These are phyloP conservation scores for Paratilapia polleni DNA, from an alignment of 2,113 vertebrate genomes.

Conservation along the genomic window DNA sequence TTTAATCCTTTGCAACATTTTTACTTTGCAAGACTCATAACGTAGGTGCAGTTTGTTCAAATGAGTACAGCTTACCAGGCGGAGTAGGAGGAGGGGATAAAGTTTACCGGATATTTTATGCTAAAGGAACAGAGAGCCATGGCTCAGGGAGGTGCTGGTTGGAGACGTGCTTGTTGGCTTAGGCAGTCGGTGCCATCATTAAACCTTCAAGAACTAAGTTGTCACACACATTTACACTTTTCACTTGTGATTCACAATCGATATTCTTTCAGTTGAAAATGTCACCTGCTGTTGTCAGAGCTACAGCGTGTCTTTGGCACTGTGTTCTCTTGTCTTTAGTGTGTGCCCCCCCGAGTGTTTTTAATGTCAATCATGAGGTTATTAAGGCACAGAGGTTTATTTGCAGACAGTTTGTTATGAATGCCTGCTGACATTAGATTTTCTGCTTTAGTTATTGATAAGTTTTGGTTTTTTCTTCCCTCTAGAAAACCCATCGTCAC, in stretches of 20 bases:
- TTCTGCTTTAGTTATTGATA: conserved; percentile 11
- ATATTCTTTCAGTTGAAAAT: neutral
- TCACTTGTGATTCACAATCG: neutral
- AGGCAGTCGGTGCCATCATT: conserved; percentile 27
- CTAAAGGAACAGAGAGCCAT: conserved; percentile 35
- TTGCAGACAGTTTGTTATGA: conserved; percentile 21
- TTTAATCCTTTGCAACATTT: conserved; percentile 62
- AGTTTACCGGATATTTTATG: conserved; percentile 45
- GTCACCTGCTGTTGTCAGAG: conserved; percentile 18
- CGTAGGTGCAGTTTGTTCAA: conserved; percentile 54
- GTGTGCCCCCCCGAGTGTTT: conserved; percentile 31
- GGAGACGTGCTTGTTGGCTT: conserved; percentile 4
- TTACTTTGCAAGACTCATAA: conserved; percentile 58
- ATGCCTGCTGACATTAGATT: conserved; percentile 6
- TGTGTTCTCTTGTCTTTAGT: conserved; percentile 32
- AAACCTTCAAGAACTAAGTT: conserved; percentile 23
- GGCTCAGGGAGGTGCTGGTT: conserved; percentile 58
- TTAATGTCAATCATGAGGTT: conserved; percentile 25
- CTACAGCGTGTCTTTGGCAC: neutral
- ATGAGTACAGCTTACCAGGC: conserved; percentile 37
- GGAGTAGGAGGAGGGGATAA: neutral
- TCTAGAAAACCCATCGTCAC: neutral
- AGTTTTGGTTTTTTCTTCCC: neutral
- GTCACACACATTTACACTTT: conserved; percentile 24
- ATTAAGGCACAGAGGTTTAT: conserved; percentile 41